Conservation (phyloP, 2,797 vertebrate species). For the Orestias chungarensis region DNA sequence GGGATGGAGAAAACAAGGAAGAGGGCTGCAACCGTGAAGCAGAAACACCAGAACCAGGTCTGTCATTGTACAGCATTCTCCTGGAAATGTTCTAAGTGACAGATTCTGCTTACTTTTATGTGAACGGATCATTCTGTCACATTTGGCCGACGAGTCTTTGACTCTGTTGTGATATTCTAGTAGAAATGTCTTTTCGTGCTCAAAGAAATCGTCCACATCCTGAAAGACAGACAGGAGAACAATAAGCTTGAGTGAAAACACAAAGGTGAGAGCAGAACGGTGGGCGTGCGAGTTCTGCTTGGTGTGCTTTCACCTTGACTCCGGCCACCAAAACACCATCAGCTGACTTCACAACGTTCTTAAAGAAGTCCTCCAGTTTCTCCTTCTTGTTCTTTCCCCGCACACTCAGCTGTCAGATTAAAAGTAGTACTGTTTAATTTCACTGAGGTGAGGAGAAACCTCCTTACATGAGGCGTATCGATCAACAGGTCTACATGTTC, state of each 20-base stretch:
- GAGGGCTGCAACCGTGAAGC: too few species aligned
- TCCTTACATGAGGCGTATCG: too few species aligned
- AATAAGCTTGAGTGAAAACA: not conserved
- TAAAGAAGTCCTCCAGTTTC: conserved; percentile 98
- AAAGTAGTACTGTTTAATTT: too few species aligned
- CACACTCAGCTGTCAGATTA: conserved; percentile 92
- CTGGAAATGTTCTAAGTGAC: not conserved
- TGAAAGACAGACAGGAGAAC: conserved; percentile 58
- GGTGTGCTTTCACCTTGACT: conserved; percentile 85
- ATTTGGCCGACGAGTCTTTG: conserved; percentile 94
- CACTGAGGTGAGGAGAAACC: too few species aligned
- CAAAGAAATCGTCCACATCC: conserved; percentile 99
- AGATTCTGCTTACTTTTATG: conserved; percentile 90
- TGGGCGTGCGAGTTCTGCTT: not conserved
- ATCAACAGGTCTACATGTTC: not conserved
- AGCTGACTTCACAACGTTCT: conserved; percentile 98
- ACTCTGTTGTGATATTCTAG: conserved; percentile 97
- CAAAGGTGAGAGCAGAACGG: accelerated
- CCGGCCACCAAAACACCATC: conserved; percentile 96
- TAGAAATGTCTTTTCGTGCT: conserved; percentile 98
- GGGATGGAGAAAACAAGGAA: not conserved
- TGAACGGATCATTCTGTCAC: conserved; percentile 96
- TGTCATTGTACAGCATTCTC: not conserved
- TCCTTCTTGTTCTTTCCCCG: conserved; percentile 99
- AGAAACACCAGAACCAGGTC: not conserved